These are phyloP conservation scores for Dysidea cf. avara DNA, from an alignment of 37 sponge, comb jelly and placozoan species.

Conservation along the genomic window DNA sequence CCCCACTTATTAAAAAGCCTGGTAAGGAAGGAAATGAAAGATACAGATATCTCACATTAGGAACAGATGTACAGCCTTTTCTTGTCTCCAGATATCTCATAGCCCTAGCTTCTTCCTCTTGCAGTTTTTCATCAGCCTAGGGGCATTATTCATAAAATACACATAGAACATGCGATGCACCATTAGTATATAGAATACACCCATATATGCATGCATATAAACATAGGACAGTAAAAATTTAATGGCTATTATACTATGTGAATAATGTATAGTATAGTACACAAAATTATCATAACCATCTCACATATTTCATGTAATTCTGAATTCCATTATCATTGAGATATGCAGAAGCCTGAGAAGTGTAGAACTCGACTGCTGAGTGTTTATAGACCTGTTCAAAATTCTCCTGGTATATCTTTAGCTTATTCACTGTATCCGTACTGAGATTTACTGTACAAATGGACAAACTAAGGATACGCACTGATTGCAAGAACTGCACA, in stretches of 20 bases:
- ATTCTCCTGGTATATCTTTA: conserved; percentile 83
- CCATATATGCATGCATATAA: not conserved
- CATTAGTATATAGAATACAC: not conserved
- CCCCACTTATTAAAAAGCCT: not conserved
- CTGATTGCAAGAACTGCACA: not conserved
- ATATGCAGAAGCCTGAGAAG: conserved; percentile 49
- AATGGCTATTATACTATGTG: too few species aligned
- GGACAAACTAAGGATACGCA: not conserved
- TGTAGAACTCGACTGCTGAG: conserved; percentile 67
- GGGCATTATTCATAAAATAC: not conserved
- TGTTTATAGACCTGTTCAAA: conserved; percentile 80
- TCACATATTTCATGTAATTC: conserved; percentile 90
- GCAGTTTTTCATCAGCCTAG: conserved; percentile 74
- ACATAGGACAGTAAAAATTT: too few species aligned
- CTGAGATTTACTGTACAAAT: conserved; percentile 70
- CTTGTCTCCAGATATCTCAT: conserved; percentile 74
- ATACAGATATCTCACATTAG: conserved; percentile 38
- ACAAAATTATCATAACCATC: too few species aligned
- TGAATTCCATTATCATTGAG: conserved; percentile 79
- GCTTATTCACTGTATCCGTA: conserved; percentile 61
- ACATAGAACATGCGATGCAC: too few species aligned
- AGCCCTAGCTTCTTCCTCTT: conserved; percentile 82
- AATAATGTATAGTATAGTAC: too few species aligned
- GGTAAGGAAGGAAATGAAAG: not conserved
- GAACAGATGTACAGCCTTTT: conserved; percentile 64